Evolutionary conservation across 2,797 vertebrate genomes (phyloP).

Genomic region (Scyliorhinus canicula): DNA sequence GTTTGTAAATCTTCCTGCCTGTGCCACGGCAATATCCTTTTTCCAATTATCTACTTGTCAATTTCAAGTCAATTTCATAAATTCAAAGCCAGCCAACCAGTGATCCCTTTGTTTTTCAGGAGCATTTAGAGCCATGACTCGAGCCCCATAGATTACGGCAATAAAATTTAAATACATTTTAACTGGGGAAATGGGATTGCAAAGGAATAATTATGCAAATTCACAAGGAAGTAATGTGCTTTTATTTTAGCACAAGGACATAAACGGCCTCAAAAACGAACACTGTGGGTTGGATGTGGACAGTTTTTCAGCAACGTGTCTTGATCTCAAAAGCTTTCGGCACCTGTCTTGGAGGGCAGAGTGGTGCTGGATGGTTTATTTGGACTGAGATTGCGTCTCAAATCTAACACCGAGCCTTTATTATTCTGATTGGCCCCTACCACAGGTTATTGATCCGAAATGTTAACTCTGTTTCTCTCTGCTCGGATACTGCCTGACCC

Average conservation of each 20-base stretch:
- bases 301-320: neutral
- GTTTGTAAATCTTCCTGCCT: conserved; percentile 47
- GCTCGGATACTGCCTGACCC: neutral
- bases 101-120: neutral
- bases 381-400: neutral
- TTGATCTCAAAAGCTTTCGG: neutral
- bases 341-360: neutral
- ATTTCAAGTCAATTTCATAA: conserved; percentile 35
- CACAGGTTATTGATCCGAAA: neutral
- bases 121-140: neutral
- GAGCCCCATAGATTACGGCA: neutral
- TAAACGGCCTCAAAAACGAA: conserved; percentile 1
- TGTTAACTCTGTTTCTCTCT: neutral
- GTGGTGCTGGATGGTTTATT: neutral
- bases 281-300: neutral
- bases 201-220: conserved; percentile 30
- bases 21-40: conserved; percentile 18
- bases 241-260: neutral
- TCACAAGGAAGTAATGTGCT: neutral
- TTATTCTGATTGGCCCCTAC: neutral
- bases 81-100: conserved; percentile 34
- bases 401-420: neutral
- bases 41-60: conserved; percentile 39
- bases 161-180: conserved; percentile 34
- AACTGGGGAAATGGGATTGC: neutral